These are phyloP conservation scores for Tachypleus tridentatus DNA, from an alignment of 1,140 invertebrate genomes.

Conservation along the genomic window DNA sequence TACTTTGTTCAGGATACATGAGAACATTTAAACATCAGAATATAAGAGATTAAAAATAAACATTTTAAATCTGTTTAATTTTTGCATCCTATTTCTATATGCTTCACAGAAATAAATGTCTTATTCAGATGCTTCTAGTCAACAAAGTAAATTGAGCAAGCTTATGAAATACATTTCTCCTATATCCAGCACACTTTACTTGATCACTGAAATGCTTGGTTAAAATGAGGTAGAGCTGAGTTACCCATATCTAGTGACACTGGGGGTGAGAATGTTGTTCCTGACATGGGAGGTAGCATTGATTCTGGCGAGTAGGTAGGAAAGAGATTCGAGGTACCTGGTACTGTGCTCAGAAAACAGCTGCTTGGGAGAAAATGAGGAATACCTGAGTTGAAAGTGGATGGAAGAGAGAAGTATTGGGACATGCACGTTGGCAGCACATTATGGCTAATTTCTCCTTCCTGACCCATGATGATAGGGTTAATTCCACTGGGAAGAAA, in stretches of 20 bases:
- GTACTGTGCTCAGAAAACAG: slow-evolving; percentile 13
- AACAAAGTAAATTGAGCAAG: too few relatives aligned
- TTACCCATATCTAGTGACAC: slow-evolving; percentile 13
- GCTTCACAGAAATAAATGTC: too few relatives aligned
- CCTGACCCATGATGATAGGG: too few relatives aligned
- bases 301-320: slow-evolving; percentile 14
- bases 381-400: slow-evolving; percentile 8
- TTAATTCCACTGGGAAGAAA: too few relatives aligned
- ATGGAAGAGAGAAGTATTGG: slow-evolving; percentile 13
- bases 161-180: too few relatives aligned
- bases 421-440: slow-evolving; percentile 7
- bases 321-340: slow-evolving; percentile 8
- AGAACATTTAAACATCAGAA: too few relatives aligned
- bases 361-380: slow-evolving; percentile 17
- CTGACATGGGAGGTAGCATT: neutral
- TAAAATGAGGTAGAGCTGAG: slow-evolving; percentile 26
- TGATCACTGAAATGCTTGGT: slow-evolving; percentile 26
- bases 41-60: too few relatives aligned
- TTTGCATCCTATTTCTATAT: too few relatives aligned
- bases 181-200: neutral
- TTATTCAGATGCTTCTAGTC: too few relatives aligned
- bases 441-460: neutral
- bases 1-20: too few relatives aligned
- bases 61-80: too few relatives aligned
- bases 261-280: slow-evolving; percentile 13